Percentiles rank a stretch among this genome's conserved stretches.
Conservation (phyloP, 2,113 vertebrate species). For the Hippocampus comes region DNA sequence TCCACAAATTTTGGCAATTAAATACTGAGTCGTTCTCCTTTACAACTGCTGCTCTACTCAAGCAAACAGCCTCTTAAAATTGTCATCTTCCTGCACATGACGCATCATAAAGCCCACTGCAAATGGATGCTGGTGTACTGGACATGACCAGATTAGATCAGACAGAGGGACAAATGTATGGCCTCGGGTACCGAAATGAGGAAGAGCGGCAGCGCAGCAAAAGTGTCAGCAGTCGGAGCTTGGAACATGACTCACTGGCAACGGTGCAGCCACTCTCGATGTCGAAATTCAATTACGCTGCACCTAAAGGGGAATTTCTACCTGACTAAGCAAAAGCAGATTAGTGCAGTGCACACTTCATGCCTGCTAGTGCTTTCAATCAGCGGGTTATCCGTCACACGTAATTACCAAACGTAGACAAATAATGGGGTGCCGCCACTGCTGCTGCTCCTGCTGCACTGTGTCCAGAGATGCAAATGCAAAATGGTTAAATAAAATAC, state of each 20-base stretch:
- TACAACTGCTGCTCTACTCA: not conserved
- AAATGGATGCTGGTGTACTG: not conserved
- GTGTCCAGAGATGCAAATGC: not conserved
- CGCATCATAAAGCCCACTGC: not conserved
- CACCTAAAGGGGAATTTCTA: slow-evolving; percentile 42
- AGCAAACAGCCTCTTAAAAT: not conserved
- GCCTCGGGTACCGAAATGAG: slow-evolving; percentile 26
- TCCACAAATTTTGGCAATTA: no score
- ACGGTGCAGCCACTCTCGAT: slow-evolving; percentile 27
- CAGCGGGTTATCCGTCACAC: not conserved
- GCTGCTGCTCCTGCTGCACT: not conserved
- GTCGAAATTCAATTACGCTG: slow-evolving; percentile 46
- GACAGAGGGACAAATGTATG: slow-evolving; percentile 24
- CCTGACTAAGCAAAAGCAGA: slow-evolving; percentile 59
- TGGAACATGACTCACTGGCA: slow-evolving; percentile 19
- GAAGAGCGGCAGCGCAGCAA: slow-evolving; percentile 7
- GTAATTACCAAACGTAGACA: not conserved
- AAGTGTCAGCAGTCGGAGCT: slow-evolving; percentile 25
- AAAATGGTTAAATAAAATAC: not conserved
- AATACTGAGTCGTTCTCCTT: no score
- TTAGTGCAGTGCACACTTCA: slow-evolving; percentile 3
- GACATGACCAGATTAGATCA: slow-evolving; percentile 10
- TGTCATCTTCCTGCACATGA: not conserved
- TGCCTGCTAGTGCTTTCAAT: slow-evolving; percentile 15
- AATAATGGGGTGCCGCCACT: not conserved